Evolutionary conservation across 2,113 vertebrate genomes (phyloP), one percentile per base, ranked within the genome.

Genomic region (Strix aluco): DNA sequence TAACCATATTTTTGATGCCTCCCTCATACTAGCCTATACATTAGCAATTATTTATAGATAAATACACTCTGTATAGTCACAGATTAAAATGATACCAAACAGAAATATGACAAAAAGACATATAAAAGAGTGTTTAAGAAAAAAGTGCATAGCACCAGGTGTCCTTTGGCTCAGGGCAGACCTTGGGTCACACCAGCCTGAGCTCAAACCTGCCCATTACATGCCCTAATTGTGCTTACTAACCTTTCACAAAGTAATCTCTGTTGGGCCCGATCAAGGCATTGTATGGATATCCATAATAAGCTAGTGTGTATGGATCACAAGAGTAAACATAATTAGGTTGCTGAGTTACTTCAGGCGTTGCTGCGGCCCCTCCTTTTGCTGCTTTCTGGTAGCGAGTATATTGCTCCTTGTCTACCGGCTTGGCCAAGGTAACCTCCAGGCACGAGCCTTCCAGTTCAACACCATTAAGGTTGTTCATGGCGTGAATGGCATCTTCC

Each of bases 221-320:
- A 63, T 73, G 32, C 61, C 78, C 69, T 86, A 58, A 52, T 58
- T 27, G 30, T 92, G 67, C 83, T 92, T 96, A 98, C 99, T 98
- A 98, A 99, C 99, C 99, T 99, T 99, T 99, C 93, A 99, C 98
- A 81, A 99, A 99, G 98, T 99, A 99, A 71, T 99, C 99, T 94
- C 99, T 98, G 98, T 99, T 99, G 96, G 99, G 99, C 96, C 99
- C 99, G 5, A 99, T 99, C 94, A 99, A 98, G 42, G 99, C 98
- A 94, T 98, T 99, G 98, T 99, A 99, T 8, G 99, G 99, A 94
- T 99, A 99, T 72, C 99, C 98, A 13, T 99, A 99, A 97, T 99
- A 99, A 0, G 99, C 98, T 88, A 99, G 96, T 6, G 99, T 98
- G 97, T 99, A 99, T 3, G 99, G 99, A 94, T 99, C 99, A 67